Evolutionary conservation across 2,888 invertebrate species (phyloP), one percentile per base, ranked within the genome.

Genomic region (Linnaemya tessellans): DNA sequence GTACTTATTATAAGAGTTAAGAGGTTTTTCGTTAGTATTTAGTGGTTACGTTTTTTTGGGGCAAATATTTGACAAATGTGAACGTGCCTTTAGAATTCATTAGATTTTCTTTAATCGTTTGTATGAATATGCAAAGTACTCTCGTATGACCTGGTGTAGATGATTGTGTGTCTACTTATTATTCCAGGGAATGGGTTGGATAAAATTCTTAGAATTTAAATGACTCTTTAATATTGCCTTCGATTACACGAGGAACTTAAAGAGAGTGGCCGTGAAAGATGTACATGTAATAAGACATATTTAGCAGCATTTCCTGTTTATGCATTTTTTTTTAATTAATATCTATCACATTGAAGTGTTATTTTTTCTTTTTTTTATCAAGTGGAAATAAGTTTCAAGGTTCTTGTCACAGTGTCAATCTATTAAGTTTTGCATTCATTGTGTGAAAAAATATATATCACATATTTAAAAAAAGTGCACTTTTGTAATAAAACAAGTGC

Each of bases 331-430:
- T 46, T 46, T 15, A 46, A 46, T 49, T 18, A 49, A n/a, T n/a
- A n/a, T n/a, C n/a, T 49, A 18, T 70, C 41, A 43, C 56, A 58
- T 43, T 58, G 25, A 71, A 25, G 56, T 71, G 70, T 58, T 43
- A 71, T 30, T 22, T 20, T 41, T 64, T 64, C 20, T 62, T 49
- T 62, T 70, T 18, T n/a, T n/a, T 38, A 51, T 58, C 22, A 67
- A 22, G 25, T 25, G 30, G 38, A 78, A 49, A 13, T 46, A 35
- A 46, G 10, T 67, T 58, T 38, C 60, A 78, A 78, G 60, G 68
- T 46, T 35, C 30, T 25, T 2, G 43, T 54, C 30, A 20, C 41
- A 60, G 22, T 68, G 38, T 67, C 43, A 64, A 41, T 74, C 62
- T 18, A 38, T 64, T 38, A 46, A 64, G 11, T 38, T 56, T 46